Conservation (phyloP, 2,797 vertebrate species). For the Babyrousa celebensis region DNA sequence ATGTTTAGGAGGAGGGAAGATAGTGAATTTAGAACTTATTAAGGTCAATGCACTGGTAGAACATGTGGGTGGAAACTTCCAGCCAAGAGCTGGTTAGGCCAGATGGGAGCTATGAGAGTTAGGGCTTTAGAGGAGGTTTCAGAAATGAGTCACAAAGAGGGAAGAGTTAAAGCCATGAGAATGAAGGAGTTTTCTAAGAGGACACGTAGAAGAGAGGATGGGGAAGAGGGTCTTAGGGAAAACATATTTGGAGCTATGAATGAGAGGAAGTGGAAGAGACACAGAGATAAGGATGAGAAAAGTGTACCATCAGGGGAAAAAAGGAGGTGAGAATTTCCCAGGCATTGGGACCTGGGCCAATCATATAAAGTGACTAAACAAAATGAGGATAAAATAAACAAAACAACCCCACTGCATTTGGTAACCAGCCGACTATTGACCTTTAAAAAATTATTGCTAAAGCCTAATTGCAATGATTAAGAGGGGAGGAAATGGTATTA, state of each 20-base stretch:
- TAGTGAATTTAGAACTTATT: background rate
- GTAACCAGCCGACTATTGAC: background rate
- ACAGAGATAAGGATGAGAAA: background rate
- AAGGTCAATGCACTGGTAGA: background rate
- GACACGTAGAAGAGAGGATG: background rate
- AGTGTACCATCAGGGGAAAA: background rate
- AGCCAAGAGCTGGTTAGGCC: background rate
- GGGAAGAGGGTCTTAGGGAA: background rate
- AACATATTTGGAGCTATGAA: background rate
- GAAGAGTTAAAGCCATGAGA: background rate
- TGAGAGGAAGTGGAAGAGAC: background rate
- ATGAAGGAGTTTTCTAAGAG: background rate
- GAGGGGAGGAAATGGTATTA: background rate
- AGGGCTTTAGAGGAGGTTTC: background rate
- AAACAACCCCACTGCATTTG: background rate
- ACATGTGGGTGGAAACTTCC: background rate
- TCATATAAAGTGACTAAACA: background rate
- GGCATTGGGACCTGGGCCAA: background rate
- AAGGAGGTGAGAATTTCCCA: background rate
- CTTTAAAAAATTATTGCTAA: background rate
- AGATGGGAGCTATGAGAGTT: background rate
- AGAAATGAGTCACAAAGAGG: background rate
- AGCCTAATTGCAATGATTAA: background rate
- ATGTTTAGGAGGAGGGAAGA: background rate
- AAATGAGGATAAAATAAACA: slow-evolving; percentile 40